phyloP scores from a whole-genome alignment of 2,113 vertebrate genomes.

The Pseudolaguvia tuberculata region DNA sequence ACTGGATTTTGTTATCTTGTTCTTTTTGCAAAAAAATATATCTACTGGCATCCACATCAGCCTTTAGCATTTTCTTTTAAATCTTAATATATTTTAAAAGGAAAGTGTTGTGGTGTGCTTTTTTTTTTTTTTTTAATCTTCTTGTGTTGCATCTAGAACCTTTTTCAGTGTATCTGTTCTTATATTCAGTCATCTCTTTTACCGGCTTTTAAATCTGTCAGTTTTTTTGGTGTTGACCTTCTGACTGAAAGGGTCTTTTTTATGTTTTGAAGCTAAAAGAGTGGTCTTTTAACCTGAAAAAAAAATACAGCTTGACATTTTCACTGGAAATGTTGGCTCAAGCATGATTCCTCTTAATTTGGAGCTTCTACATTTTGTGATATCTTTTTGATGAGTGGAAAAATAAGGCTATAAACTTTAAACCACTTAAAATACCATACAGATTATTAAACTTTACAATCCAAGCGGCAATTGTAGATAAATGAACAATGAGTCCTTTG shows the following conservation, averaged over 20 bases:
- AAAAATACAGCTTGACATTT: background rate
- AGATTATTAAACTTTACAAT: background rate
- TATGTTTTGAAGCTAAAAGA: background rate
- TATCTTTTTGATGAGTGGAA: background rate
- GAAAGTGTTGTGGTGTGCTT: background rate
- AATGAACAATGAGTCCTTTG: background rate
- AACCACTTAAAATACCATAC: background rate
- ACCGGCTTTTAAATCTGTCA: background rate
- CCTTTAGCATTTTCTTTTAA: conserved; percentile 6
- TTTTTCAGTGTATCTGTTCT: background rate
- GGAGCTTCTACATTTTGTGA: background rate
- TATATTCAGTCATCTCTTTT: background rate
- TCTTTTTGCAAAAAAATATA: conserved; percentile 2
- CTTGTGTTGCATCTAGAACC: background rate
- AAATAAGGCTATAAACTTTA: background rate
- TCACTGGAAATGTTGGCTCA: background rate
- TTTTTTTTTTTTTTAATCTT: background rate
- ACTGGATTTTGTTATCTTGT: conserved; percentile 4
- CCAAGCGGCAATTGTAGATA: background rate
- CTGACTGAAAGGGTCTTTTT: conserved; percentile 19
- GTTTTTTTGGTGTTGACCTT: background rate
- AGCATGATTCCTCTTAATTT: background rate
- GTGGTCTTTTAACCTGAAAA: background rate
- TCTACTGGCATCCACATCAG: conserved; percentile 1
- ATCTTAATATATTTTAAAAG: conserved; percentile 5